phyloP scores from a whole-genome alignment of 2,113 vertebrate genomes.

The Sciurus niger region DNA sequence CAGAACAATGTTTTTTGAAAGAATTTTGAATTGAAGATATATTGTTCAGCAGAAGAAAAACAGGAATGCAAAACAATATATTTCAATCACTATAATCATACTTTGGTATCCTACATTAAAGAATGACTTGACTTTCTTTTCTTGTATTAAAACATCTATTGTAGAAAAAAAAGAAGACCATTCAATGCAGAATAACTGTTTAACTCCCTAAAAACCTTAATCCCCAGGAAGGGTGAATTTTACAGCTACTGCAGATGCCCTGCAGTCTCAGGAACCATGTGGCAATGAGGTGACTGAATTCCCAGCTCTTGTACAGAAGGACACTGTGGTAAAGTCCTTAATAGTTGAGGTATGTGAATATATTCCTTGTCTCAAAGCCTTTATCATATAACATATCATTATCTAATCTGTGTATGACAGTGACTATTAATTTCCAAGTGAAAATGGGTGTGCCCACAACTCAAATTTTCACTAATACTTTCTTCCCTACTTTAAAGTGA shows the following conservation, averaged over 20 bases:
- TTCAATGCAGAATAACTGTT: neutral
- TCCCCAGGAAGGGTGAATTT: constrained; percentile 89
- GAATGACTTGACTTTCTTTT: neutral
- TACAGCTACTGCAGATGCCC: constrained; percentile 88
- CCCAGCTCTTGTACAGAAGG: constrained; percentile 86
- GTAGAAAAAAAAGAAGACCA: neutral
- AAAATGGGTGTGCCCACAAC: neutral
- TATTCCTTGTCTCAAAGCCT: neutral
- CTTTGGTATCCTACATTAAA: neutral
- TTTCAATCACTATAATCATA: neutral
- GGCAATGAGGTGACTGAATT: constrained; percentile 86
- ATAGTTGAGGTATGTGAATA: constrained; percentile 88
- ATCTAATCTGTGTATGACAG: neutral
- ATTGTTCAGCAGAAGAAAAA: neutral
- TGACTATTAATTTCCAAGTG: neutral
- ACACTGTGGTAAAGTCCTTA: constrained; percentile 88
- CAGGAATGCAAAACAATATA: neutral
- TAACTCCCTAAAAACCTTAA: constrained; percentile 1
- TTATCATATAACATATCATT: neutral
- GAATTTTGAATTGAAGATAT: constrained; percentile 15
- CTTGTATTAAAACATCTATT: neutral
- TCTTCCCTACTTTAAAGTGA: neutral
- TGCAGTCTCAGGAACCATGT: constrained; percentile 85
- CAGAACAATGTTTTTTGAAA: neutral
- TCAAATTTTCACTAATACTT: constrained; percentile 7